Base-by-base conservation (phyloP, 2,888 invertebrate genomes). In the Heliconius hortense region DNA sequence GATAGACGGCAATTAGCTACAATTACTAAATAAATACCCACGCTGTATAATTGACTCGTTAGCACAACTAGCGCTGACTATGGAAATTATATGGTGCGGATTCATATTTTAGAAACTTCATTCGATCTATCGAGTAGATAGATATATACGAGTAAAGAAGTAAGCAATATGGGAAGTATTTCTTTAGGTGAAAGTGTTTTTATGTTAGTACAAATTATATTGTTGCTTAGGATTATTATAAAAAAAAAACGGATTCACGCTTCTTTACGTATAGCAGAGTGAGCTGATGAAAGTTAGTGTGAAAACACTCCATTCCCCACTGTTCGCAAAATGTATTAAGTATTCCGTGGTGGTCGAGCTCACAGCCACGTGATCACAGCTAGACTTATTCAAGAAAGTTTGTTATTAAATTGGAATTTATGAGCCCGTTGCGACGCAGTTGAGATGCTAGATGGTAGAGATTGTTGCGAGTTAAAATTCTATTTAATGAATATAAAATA, bases 21-120 rank as follows among this genome's bases (percentile, higher is more conserved):
- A 88, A 88, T 89, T 88, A 88, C 81, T 86, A 79, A 86, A 88
- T 84, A 83, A 85, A 77, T 85, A 82, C 89, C 80, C 77, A 83
- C 86, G 82, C 82, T 53, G 80, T 81, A 86, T 88, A 89, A 90
- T 88, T 84, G 81, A 82, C 86, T 89, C 84, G 87, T 90, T 89
- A 88, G 84, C 86, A 84, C 74, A 74, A 72, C 63, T 68, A 70
- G 75, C 60, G 43, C 62, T 48, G 35, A 62, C 64, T 70, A 60
- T 59, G 26, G 35, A 66, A 76, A 70, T 76, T 76, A 76, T 73
- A 71, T 68, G 69, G 69, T 75, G 70, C 28, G 64, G 71, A 69
- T 72, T 77, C 68, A 74, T 74, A 63, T 77, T 60, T 73, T 70
- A 60, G 56, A 70, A 56, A 70, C 69, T 48, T 35, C 35, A 35